Base-by-base conservation (phyloP, 2,888 invertebrate genomes). In the Formica aserva region DNA sequence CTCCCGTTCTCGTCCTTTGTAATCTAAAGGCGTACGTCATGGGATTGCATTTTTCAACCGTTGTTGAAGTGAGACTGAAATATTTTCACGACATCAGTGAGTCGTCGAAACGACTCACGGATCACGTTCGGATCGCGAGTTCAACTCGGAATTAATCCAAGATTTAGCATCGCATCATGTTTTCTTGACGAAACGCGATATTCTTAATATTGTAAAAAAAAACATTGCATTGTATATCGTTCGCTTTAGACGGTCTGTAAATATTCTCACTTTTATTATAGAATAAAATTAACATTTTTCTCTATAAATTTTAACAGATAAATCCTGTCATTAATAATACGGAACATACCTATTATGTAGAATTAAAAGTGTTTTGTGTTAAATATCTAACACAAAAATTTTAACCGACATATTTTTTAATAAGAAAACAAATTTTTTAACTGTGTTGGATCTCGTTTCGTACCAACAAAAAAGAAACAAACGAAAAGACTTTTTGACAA, bases 1-100 rank as follows among this genome's bases (percentile, higher is more conserved):
- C 55, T 85, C 81, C 62, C 74, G 60, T 72, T 71, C 55, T 62
- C 62, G 83, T 82, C 63, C 85, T 89, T 89, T 87, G 90, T 90
- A 89, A 90, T 90, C 89, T 90, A 85, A 83, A 84, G 85, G 88
- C 89, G 90, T 89, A 85, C 89, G 83, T 89, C 88, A 83, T 82
- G 78, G 83, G 86, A 86, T 86, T 84, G 88, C 86, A 89, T 48
- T 89, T 87, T 66, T 45, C 60, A 72, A 6, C 15, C 55, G 67
- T 41, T 29, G 72, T 22, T 38, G 22, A 29, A 29, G 69, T 11
- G 29, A 78, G 26, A 48, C 35, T 76, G 26, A 38, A 38, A 72
- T 35, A 60, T 41, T 29, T 29, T 38, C n/a, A 29, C 35, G 77
- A 78, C 45, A n/a, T 13, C 13, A 8, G 48, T 41, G 41, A 41